Percentiles rank a stretch among this genome's conserved stretches.
phyloP scores from a whole-genome alignment of 2,113 vertebrate genomes.

The Centropus bengalensis region DNA sequence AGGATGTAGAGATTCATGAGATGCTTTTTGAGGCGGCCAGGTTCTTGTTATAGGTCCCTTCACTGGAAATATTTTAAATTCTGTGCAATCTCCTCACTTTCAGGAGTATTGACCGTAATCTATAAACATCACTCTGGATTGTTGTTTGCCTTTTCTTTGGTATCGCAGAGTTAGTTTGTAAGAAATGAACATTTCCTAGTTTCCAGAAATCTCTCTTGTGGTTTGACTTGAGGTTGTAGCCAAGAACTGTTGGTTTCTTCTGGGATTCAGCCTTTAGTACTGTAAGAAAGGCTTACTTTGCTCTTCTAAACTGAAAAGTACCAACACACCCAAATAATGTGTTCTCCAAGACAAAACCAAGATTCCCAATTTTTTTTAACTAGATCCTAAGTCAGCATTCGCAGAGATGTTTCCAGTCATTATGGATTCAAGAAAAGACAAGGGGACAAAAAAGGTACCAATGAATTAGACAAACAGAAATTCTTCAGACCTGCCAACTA shows the following conservation, averaged over 20 bases:
- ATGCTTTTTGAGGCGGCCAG: neutral
- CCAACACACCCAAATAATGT: neutral
- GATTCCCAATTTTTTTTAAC: neutral
- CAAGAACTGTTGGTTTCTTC: neutral
- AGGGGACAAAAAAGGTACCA: neutral
- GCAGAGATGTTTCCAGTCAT: neutral
- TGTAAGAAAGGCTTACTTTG: neutral
- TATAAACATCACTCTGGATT: neutral
- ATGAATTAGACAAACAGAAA: neutral
- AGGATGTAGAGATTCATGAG: neutral
- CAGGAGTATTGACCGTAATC: neutral
- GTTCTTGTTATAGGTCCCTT: neutral
- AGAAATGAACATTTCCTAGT: neutral
- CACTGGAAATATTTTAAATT: neutral
- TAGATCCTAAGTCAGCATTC: neutral
- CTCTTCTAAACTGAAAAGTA: neutral
- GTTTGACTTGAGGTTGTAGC: neutral
- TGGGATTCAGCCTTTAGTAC: neutral
- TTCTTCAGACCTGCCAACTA: neutral
- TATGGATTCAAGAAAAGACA: neutral
- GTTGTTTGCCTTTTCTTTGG: neutral
- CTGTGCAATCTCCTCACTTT: neutral
- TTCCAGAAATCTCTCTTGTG: neutral
- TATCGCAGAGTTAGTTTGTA: neutral
- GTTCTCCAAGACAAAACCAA: neutral